Percentiles rank a stretch among this genome's conserved stretches.
Conservation (phyloP, 2,113 vertebrate genomes). For the Eudyptes chrysolophus region DNA sequence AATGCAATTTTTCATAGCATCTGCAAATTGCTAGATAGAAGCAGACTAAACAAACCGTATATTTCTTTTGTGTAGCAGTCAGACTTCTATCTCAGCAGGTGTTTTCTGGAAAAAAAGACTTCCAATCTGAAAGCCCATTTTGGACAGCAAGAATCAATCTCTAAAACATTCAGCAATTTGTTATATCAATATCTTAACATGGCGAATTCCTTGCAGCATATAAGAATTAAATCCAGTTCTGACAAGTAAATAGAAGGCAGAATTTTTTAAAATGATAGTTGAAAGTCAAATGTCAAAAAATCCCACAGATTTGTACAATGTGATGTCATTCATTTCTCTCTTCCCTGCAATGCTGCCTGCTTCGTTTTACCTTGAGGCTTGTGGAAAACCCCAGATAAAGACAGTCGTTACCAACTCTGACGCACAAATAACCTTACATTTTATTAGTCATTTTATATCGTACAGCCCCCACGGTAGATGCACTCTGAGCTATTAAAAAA, state of each 20-base stretch:
- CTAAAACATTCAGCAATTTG: constrained; percentile 71
- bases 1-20: constrained; percentile 59
- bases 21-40: constrained; percentile 53
- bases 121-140: constrained; percentile 72
- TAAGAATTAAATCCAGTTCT: constrained; percentile 62
- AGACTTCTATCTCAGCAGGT: constrained; percentile 72
- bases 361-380: constrained; percentile 38
- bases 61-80: constrained; percentile 68
- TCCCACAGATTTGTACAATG: constrained; percentile 29
- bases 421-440: constrained; percentile 56
- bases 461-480: background rate
- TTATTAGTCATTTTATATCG: constrained; percentile 50
- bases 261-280: constrained; percentile 57
- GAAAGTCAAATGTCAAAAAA: constrained; percentile 65
- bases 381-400: constrained; percentile 20
- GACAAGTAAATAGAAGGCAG: constrained; percentile 68
- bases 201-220: constrained; percentile 32
- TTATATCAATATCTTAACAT: constrained; percentile 73
- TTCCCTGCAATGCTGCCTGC: constrained; percentile 8
- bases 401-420: constrained; percentile 16
- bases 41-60: constrained; percentile 48
- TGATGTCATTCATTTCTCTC: constrained; percentile 56
- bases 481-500: constrained; percentile 10
- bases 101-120: constrained; percentile 47
- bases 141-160: constrained; percentile 73